Conservation (phyloP, 2,888 invertebrate genomes). For the Liposcelis brunnea region DNA sequence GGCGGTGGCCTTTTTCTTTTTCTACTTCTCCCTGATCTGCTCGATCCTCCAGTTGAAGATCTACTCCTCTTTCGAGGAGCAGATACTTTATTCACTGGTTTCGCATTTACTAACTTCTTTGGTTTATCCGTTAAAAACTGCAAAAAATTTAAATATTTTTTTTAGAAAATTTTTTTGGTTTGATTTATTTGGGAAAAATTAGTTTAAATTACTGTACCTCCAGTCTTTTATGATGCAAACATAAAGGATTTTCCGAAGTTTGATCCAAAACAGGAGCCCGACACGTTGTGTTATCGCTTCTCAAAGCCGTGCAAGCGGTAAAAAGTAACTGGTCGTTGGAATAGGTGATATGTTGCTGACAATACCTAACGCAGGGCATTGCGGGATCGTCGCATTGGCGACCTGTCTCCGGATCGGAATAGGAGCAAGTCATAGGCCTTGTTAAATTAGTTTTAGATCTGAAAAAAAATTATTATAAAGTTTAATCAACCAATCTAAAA, state of each 20-base stretch:
- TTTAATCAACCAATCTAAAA: too few relatives aligned
- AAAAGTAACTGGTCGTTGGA: conserved; percentile 71
- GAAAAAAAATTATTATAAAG: too few relatives aligned
- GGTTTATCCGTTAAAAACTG: conserved; percentile 32
- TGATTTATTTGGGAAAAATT: conserved; percentile 9
- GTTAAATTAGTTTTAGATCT: too few relatives aligned
- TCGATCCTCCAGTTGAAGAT: conserved; percentile 24
- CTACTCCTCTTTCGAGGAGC: not conserved
- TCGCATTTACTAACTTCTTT: conserved; percentile 46
- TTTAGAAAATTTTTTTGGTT: not conserved
- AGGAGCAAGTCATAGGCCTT: too few relatives aligned
- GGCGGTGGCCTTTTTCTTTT: conserved; percentile 27
- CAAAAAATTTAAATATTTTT: not conserved
- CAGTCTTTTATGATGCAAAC: conserved; percentile 69
- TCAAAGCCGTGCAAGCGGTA: conserved; percentile 61
- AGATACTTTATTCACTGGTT: conserved; percentile 23
- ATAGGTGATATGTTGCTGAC: conserved; percentile 66
- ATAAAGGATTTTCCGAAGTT: conserved; percentile 64
- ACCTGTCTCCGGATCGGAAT: too few relatives aligned
- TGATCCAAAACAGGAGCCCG: conserved; percentile 63
- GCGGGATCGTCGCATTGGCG: conserved; percentile 29
- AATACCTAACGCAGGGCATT: conserved; percentile 64
- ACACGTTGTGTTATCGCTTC: conserved; percentile 57
- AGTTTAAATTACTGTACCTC: conserved; percentile 30
- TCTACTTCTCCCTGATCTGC: conserved; percentile 36